These are phyloP conservation scores for Brachyhypopomus gauderio DNA, from an alignment of 2,113 vertebrate genomes.

Conservation along the genomic window DNA sequence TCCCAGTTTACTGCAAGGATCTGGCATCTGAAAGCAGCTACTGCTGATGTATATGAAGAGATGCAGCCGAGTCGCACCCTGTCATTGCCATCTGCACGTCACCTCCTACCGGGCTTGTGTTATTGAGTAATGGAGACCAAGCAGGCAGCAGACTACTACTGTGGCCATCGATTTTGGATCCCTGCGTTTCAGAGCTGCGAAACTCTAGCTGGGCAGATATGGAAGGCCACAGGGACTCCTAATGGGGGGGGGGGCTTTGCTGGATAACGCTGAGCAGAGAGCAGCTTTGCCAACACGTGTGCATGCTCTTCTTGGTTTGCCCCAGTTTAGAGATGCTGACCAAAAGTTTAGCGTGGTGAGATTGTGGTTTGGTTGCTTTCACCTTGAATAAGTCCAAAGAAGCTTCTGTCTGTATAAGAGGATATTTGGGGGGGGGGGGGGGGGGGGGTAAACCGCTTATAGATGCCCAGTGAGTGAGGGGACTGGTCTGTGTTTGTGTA, in stretches of 20 bases:
- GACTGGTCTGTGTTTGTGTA: too few relatives aligned
- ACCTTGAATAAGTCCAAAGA: background rate
- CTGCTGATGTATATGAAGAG: background rate
- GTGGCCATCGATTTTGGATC: conserved; percentile 67
- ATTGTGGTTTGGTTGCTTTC: background rate
- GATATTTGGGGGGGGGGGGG: background rate
- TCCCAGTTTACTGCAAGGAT: background rate
- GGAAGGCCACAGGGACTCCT: conserved; percentile 64
- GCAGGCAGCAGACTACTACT: conserved; percentile 57
- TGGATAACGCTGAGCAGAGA: conserved; percentile 59
- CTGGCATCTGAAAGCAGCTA: background rate
- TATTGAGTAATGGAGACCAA: conserved; percentile 64
- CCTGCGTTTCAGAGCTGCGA: conserved; percentile 71
- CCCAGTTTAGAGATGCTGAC: background rate
- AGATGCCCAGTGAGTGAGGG: background rate
- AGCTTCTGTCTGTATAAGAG: background rate
- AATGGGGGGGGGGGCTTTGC: conserved; percentile 66
- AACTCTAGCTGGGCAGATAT: conserved; percentile 62
- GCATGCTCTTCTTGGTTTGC: background rate
- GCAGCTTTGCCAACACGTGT: conserved; percentile 47
- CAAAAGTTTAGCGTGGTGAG: background rate
- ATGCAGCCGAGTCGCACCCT: conserved; percentile 36
- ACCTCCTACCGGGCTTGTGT: conserved; percentile 61
- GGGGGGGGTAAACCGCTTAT: background rate
- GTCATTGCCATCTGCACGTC: conserved; percentile 59